Conservation (phyloP, 2,888 invertebrate genomes). For the Drosophila bunnanda region DNA sequence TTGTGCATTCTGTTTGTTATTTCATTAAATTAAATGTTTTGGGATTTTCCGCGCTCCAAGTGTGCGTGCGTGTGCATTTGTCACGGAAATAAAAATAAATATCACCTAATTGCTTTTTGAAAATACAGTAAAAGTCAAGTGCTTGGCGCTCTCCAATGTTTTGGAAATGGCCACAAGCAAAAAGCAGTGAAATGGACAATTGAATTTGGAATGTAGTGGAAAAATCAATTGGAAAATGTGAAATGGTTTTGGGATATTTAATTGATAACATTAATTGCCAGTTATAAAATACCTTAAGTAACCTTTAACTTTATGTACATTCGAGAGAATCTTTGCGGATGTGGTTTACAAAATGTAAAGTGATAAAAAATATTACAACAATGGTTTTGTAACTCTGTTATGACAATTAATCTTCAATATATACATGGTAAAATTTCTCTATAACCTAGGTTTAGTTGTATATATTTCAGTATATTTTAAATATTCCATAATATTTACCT, state of each 20-base stretch:
- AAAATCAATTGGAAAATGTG: background rate
- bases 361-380: too few relatives aligned
- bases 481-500: too few relatives aligned
- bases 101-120: constrained; percentile 70
- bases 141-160: constrained; percentile 54
- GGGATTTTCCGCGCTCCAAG: constrained; percentile 46
- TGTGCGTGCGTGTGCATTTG: constrained; percentile 11
- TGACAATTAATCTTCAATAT: too few relatives aligned
- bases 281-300: background rate
- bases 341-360: background rate
- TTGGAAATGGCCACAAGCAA: constrained; percentile 2
- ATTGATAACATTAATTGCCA: background rate
- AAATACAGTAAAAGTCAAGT: constrained; percentile 33
- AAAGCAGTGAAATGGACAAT: constrained; percentile 43
- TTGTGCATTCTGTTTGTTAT: constrained; percentile 69
- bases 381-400: too few relatives aligned
- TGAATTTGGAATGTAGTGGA: constrained; percentile 4
- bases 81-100: constrained; percentile 65
- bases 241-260: background rate
- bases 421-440: too few relatives aligned
- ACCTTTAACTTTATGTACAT: too few relatives aligned
- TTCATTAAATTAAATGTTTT: constrained; percentile 78
- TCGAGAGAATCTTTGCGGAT: background rate
- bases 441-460: too few relatives aligned
- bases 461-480: too few relatives aligned